These are phyloP conservation scores for Cecropterus lyciades DNA, from an alignment of 1,140 invertebrate genomes.

Conservation along the genomic window DNA sequence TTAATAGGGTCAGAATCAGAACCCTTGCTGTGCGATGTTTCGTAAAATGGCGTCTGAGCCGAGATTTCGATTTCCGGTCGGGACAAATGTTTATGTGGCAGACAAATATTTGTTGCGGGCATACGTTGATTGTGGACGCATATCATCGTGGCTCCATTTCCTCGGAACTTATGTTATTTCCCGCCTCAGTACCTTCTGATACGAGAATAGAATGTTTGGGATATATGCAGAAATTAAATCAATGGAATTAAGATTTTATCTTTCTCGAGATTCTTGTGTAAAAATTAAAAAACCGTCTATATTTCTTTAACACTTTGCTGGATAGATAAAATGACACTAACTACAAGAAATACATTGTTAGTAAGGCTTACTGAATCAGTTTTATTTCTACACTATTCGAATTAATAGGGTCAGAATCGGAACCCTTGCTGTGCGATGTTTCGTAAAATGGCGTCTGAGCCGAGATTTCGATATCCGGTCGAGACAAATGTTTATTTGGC, in stretches of 20 bases:
- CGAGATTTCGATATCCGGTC: constrained; percentile 9
- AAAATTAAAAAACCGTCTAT: too few relatives aligned
- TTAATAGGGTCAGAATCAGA: neutral
- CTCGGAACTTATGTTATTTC: neutral
- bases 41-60: neutral
- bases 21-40: constrained; percentile 7
- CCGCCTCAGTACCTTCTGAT: neutral
- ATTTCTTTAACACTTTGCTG: too few relatives aligned
- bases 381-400: neutral
- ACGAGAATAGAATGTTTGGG: too few relatives aligned
- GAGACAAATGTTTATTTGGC: constrained; percentile 19
- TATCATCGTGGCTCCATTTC: constrained; percentile 11
- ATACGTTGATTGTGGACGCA: constrained; percentile 3
- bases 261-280: too few relatives aligned
- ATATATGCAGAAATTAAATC: too few relatives aligned
- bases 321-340: too few relatives aligned
- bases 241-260: too few relatives aligned
- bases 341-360: too few relatives aligned
- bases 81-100: constrained; percentile 20
- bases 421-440: constrained; percentile 5
- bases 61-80: constrained; percentile 13
- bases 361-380: too few relatives aligned
- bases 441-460: neutral
- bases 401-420: neutral
- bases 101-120: constrained; percentile 14